These are phyloP conservation scores for Scomberomorus guttatus DNA, from an alignment of 2,797 vertebrate genomes.

Conservation along the genomic window DNA sequence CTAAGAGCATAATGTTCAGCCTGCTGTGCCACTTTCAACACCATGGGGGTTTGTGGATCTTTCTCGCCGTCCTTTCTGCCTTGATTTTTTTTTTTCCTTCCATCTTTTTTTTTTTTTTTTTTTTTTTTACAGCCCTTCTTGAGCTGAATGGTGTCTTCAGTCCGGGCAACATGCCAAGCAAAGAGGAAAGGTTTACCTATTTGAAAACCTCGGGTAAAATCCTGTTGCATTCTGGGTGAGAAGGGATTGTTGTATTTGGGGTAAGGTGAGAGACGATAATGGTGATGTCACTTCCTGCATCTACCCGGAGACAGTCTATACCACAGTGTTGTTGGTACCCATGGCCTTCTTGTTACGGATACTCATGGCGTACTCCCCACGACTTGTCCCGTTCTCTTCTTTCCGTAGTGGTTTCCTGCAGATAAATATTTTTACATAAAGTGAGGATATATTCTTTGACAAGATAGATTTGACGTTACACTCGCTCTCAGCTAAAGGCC, in stretches of 20 bases:
- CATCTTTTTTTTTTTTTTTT: conserved; percentile 66
- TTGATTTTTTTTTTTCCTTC: conserved; percentile 58
- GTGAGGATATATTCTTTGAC: conserved; percentile 51
- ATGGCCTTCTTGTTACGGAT: conserved; percentile 91
- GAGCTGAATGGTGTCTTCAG: conserved; percentile 68
- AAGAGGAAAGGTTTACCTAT: conserved; percentile 74
- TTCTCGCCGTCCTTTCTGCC: conserved; percentile 59
- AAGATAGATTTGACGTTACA: conserved; percentile 21
- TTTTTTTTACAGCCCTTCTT: conserved; percentile 68
- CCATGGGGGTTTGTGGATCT: conserved; percentile 69
- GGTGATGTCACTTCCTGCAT: conserved; percentile 60
- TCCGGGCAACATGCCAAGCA: conserved; percentile 76
- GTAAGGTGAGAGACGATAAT: conserved; percentile 43
- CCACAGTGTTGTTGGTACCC: conserved; percentile 90
- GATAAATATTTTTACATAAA: conserved; percentile 64
- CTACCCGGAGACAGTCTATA: conserved; percentile 82
- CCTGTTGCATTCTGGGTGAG: conserved; percentile 68
- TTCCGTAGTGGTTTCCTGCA: conserved; percentile 96
- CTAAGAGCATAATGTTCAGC: conserved; percentile 82
- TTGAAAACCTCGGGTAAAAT: conserved; percentile 61
- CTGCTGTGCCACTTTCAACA: conserved; percentile 78
- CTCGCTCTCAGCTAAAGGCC: conserved; percentile 55
- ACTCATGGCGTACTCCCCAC: conserved; percentile 96
- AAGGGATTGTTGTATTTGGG: conserved; percentile 53
- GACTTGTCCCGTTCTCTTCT: conserved; percentile 94